Evolutionary conservation across 1,140 invertebrate genomes (phyloP), one percentile per base, ranked within the genome.

Genomic region (Anthonomus grandis): DNA sequence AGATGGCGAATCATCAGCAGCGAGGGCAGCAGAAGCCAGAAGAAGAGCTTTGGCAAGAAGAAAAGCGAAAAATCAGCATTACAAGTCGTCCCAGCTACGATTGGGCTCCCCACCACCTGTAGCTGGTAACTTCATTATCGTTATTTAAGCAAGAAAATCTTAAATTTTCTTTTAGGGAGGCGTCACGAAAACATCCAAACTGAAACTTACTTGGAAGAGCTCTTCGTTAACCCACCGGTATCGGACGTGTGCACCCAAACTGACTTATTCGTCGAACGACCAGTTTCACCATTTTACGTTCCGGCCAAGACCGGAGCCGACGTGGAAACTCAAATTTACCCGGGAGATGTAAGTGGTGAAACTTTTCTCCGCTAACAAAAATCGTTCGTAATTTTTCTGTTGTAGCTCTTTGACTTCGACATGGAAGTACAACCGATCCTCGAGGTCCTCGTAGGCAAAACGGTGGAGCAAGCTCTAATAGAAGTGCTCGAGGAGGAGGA

Each of bases 161-260:
- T 23, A 17, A 41, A 15, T 41, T 18, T 41, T 45, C 2, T 31
- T 48, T 17, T 18, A 57, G 55, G 55, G 15, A 79, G 91, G 53
- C 83, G 84, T 53, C 89, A 94, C 73, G 87, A 89, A 62, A 83
- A 84, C 42, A 82, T 94, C 17, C 92, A 95, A 77, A 95, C 92
- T 0, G 92, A 95, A 52, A 73, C 83, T 53, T 94, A 89, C 71
- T 79, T 95, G 18, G 91, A 95, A 72, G 91, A 86, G 81, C 64
- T 90, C 19, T 82, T 80, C 61, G 83, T 86, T 50, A 83, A 84
- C 64, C 86, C 86, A 23, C 80, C 81, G 37, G 87, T 90, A 69
- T 76, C 79, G 31, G 85, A 90, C 64, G 81, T 83, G 13, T 85
- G 84, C 56, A 87, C 87, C 22, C 91, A 95, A 73, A 95, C 93